phyloP scores from a whole-genome alignment of 2,888 invertebrate species.

The Piscicola geometra region DNA sequence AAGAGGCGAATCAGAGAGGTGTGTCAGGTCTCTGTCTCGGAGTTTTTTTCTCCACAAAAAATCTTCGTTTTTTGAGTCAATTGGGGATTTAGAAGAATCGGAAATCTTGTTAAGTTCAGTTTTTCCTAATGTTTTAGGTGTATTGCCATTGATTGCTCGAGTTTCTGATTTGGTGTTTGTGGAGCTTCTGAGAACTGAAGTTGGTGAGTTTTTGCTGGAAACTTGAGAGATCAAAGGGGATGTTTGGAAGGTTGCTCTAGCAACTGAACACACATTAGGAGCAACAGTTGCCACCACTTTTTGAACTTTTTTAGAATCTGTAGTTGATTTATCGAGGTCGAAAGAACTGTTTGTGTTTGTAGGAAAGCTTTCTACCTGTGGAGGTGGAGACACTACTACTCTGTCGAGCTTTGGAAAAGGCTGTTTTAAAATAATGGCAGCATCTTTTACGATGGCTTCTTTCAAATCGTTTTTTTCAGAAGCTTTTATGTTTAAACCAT shows the following conservation, averaged over 20 bases:
- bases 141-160: neutral
- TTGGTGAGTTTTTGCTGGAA: neutral
- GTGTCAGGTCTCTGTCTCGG: conserved; percentile 7
- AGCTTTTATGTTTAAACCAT: neutral
- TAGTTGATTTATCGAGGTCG: neutral
- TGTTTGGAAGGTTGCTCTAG: neutral
- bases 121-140: too few species aligned
- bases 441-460: neutral
- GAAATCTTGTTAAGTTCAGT: neutral
- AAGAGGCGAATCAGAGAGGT: conserved; percentile 27
- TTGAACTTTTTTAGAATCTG: neutral
- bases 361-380: neutral
- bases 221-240: neutral
- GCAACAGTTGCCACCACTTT: conserved; percentile 25
- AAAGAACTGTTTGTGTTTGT: neutral
- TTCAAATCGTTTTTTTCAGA: neutral
- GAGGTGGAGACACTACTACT: neutral
- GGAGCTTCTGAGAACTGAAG: neutral
- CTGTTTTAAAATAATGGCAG: too few species aligned
- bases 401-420: neutral
- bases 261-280: conserved; percentile 5
- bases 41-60: too few species aligned
- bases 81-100: neutral
- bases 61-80: too few species aligned
- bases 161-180: neutral